These are phyloP conservation scores for Apoda limacodes DNA, from an alignment of 2,888 invertebrate genomes.

Conservation along the genomic window DNA sequence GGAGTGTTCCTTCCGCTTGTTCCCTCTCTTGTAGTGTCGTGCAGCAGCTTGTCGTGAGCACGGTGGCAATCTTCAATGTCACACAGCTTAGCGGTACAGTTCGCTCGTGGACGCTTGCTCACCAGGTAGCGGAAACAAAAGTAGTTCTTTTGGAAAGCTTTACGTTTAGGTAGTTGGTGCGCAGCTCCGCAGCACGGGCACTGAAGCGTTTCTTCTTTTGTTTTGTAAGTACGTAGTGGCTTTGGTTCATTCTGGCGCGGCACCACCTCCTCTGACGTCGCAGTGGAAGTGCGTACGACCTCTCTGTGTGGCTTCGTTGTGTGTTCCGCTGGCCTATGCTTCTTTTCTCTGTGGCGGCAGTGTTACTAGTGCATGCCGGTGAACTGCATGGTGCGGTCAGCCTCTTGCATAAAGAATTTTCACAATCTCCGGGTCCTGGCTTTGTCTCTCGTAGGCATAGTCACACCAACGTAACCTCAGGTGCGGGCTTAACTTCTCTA, in stretches of 20 bases:
- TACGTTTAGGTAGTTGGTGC: too few relatives aligned
- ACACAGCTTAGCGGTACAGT: conserved; percentile 5
- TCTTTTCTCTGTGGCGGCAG: not conserved
- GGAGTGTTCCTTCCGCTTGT: too few relatives aligned
- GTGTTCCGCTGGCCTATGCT: not conserved
- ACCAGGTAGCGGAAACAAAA: conserved; percentile 9
- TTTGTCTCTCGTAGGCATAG: too few relatives aligned
- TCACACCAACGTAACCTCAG: too few relatives aligned
- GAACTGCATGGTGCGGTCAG: conserved; percentile 5
- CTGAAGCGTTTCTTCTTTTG: too few relatives aligned
- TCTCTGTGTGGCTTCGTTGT: not conserved
- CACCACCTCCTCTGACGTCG: conserved; percentile 2
- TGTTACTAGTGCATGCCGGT: conserved; percentile 1
- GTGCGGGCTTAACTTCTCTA: too few relatives aligned
- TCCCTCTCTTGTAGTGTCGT: too few relatives aligned
- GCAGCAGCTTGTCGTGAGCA: conserved; percentile 8
- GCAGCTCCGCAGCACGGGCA: too few relatives aligned
- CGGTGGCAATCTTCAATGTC: conserved; percentile 4
- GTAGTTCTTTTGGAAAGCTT: not conserved
- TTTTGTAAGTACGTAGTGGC: not conserved
- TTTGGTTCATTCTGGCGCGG: conserved; percentile 1
- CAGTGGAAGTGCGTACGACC: conserved; percentile 1
- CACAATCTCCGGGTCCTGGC: conserved; percentile 4
- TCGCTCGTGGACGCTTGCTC: conserved; percentile 1
- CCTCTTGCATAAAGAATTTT: conserved; percentile 10